Evolutionary conservation across 2,113 vertebrate species (phyloP), one percentile per base, ranked within the genome.

Genomic region (Pteropus alecto): DNA sequence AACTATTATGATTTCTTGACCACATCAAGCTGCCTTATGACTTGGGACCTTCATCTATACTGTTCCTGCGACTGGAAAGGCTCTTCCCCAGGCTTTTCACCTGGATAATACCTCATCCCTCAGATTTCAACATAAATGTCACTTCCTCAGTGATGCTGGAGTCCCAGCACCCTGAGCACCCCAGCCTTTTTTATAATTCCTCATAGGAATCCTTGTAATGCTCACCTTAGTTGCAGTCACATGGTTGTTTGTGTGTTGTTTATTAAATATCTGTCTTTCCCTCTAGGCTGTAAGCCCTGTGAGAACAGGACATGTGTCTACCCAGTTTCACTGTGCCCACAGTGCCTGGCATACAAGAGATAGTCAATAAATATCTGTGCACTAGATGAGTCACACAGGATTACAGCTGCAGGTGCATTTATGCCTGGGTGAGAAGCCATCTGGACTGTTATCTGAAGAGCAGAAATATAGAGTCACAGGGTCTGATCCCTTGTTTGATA

Each of bases 401-500:
- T 41, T 28, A 19, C 26, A 74, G 38, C 28, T 19, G 86, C 85
- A 76, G 87, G 77, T 88, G 86, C 16, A 1, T 0, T 24, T 65
- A 41, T n/a, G 22, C 60, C 70, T 60, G 70, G 4, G 35, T 3
- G 33, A 63, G 93, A 43, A 78, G 12, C 79, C 85, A 56, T 60
- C 73, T 41, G 76, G 68, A 11, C 41, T 4, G 6, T 26, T 30
- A 12, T 41, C 60, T 33, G 70, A 22, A 73, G 22, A 74, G 61
- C 61, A 95, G 48, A 46, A 56, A 56, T 51, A 21, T 33, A 82
- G 65, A 56, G 48, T 63, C 26, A 43, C 12, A 41, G 90, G 78
- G 48, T 91, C 93, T 77, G 74, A 56, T 35, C 35, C 28, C 89
- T 87, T 3, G 7, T 76, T 51, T 68, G 86, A 77, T 68, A 78